A percentile compares a stretch with the other conserved stretches of the same genome.
Evolutionary conservation across 92 coral and sea anemone species (phyloP).

Genomic region (Siderastrea siderea): DNA sequence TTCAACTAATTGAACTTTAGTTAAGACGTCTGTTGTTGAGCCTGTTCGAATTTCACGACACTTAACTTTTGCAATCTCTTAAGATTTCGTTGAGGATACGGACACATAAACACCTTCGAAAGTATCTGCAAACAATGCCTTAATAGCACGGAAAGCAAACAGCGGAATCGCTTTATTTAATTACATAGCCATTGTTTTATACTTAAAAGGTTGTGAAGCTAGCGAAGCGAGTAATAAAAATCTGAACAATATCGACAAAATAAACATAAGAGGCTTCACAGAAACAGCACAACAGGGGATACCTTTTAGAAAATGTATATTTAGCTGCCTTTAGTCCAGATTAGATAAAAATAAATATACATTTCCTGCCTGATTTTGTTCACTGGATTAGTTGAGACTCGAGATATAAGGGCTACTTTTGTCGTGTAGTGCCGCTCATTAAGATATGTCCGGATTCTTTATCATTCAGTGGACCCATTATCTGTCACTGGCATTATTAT

Average conservation of each 20-base stretch:
- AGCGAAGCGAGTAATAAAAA: constrained; percentile 13
- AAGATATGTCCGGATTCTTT: too few species aligned
- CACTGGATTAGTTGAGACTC: neutral
- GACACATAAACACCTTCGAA: neutral
- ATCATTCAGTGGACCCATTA: neutral
- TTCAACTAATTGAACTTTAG: neutral
- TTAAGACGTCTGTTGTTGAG: neutral
- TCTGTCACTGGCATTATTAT: neutral
- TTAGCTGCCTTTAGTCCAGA: constrained; percentile 4
- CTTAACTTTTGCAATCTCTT: neutral
- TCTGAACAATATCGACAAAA: neutral
- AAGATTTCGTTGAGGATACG: neutral
- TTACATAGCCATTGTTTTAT: neutral
- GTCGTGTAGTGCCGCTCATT: neutral
- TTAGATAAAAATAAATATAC: neutral
- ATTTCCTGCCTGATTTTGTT: neutral
- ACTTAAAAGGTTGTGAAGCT: constrained; percentile 2
- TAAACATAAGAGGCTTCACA: neutral
- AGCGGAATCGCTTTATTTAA: neutral
- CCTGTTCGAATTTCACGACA: neutral
- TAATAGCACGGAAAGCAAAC: neutral
- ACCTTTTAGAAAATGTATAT: neutral
- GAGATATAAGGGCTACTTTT: neutral
- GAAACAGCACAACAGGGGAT: neutral
- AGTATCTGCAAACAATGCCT: constrained; percentile 7